These are phyloP conservation scores for Neuroterus valhalla DNA, from an alignment of 1,140 invertebrate genomes.

Conservation along the genomic window DNA sequence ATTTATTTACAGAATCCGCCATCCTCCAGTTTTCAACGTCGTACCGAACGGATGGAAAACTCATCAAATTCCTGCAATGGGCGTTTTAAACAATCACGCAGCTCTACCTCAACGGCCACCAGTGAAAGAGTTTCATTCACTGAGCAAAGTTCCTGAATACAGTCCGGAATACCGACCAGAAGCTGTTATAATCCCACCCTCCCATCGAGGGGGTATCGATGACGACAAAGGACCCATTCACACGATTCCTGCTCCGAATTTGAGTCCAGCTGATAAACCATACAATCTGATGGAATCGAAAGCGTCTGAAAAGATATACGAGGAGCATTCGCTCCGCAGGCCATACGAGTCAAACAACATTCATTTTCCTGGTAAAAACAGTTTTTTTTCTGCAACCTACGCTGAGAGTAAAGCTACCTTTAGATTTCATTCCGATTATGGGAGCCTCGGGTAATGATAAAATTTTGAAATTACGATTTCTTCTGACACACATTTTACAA, in stretches of 20 bases:
- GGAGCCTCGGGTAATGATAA: no score
- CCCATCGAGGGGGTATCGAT: slow-evolving; percentile 61
- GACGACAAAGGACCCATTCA: slow-evolving; percentile 84
- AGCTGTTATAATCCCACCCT: slow-evolving; percentile 49
- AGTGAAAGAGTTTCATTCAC: slow-evolving; percentile 61
- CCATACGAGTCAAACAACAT: slow-evolving; percentile 38
- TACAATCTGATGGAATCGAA: slow-evolving; percentile 46
- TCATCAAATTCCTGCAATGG: slow-evolving; percentile 56
- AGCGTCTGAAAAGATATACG: slow-evolving; percentile 1
- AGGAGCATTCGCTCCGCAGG: slow-evolving; percentile 39
- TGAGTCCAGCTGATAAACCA: slow-evolving; percentile 73
- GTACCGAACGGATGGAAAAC: slow-evolving; percentile 59
- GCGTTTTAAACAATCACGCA: slow-evolving; percentile 51
- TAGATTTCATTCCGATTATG: no score
- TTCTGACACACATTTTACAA: no score
- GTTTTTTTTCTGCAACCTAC: no score
- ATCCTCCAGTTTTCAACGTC: slow-evolving; percentile 61
- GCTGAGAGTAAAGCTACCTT: no score
- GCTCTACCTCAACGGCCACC: slow-evolving; percentile 40
- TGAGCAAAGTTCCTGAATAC: slow-evolving; percentile 62
- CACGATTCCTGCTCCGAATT: slow-evolving; percentile 87
- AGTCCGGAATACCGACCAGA: slow-evolving; percentile 63
- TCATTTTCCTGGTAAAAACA: slow-evolving; percentile 36
- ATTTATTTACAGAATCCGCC: slow-evolving; percentile 51
- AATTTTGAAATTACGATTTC: no score